These are phyloP conservation scores for Buceros bicornis DNA, from an alignment of 2,797 vertebrate species.

Conservation along the genomic window DNA sequence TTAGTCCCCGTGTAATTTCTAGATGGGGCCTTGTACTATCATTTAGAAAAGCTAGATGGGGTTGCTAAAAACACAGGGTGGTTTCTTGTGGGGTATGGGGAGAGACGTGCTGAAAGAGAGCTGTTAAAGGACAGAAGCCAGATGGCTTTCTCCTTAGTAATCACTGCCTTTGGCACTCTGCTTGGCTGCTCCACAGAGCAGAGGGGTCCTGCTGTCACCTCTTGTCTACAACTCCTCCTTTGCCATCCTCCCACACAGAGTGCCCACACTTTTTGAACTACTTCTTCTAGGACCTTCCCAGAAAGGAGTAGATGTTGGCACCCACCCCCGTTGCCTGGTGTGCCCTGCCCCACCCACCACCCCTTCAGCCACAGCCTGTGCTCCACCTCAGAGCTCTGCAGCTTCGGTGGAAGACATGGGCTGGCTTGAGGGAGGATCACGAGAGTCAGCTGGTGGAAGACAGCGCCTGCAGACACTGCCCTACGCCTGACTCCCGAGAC, in stretches of 20 bases:
- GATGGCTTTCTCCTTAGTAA: not conserved
- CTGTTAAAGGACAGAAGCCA: not conserved
- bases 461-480: accelerated
- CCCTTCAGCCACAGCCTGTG: not conserved
- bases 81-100: not conserved
- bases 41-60: not conserved
- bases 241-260: not conserved
- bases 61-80: not conserved
- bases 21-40: not conserved
- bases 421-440: not conserved
- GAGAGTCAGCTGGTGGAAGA: not conserved
- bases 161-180: not conserved
- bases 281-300: not conserved
- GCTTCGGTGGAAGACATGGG: not conserved
- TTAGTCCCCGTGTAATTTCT: not conserved
- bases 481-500: accelerated
- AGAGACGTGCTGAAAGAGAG: not conserved
- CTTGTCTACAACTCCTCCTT: not conserved
- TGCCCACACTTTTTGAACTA: not conserved
- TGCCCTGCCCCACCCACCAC: not conserved
- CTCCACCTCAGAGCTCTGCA: not conserved
- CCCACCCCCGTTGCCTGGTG: not conserved
- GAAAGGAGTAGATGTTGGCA: accelerated
- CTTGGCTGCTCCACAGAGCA: not conserved
- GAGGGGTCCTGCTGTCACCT: not conserved